Evolutionary conservation across 2,888 invertebrate genomes (phyloP), one percentile per base, ranked within the genome.

Genomic region (Seladonia tumulorum): DNA sequence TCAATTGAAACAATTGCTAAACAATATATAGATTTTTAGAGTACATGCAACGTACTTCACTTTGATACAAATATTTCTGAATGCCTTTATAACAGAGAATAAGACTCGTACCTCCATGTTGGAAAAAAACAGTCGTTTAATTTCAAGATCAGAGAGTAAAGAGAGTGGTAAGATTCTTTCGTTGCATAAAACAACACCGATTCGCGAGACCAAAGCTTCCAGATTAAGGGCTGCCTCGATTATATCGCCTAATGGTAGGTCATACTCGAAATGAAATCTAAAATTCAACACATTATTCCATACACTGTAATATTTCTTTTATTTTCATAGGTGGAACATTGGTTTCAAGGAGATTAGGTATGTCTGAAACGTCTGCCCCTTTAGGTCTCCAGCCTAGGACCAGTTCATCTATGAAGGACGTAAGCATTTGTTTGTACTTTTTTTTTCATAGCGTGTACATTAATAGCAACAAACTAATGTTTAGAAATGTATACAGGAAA

Each of bases 111-210:
- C 25, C 71, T 85, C 87, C 78, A 87, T 82, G 81, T 70, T 85
- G 75, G 90, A 90, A 0, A 95, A 95, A 81, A 95, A 95, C 12
- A 95, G 95, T 1, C 95, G 95, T 95, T 95, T 96, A 14, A 96
- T 82, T 76, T 85, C 91, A 79, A 92, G 89, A 81, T 49, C 89
- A 85, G 93, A 92, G 70, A 89, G 80, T 77, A 92, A 89, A 79
- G 93, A 92, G 45, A 87, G 88, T 81, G 79, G 79, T 66, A 92
- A 91, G 75, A 92, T 77, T 84, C 81, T 89, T 76, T 66, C 85
- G 22, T 82, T 82, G n/a, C 88, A 89, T 70, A 93, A 93, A 83
- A 89, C 92, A 70, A 78, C 91, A 35, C 88, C 87, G 5, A 92
- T 93, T 86, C 91, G 93, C 79, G 93, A 93, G 76, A 93, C 93